phyloP scores from a whole-genome alignment of 1,140 invertebrate genomes.

The Cherax destructor region DNA sequence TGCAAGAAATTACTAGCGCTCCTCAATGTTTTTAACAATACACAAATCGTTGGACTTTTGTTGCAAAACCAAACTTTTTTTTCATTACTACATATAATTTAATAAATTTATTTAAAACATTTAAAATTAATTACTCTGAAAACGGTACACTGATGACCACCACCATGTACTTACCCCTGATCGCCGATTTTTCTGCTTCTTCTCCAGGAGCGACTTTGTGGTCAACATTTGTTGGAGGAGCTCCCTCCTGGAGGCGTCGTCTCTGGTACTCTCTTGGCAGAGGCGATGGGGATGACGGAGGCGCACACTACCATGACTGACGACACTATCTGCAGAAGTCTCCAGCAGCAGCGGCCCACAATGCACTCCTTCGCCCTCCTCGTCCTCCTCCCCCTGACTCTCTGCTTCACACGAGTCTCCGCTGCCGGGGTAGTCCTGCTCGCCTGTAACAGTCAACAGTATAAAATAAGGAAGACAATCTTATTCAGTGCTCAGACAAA shows the following conservation, averaged over 20 bases:
- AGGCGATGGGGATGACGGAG: constrained; percentile 26
- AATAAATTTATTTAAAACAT: no score
- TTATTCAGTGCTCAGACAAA: no score
- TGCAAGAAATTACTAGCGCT: no score
- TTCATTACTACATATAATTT: no score
- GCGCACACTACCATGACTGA: background rate
- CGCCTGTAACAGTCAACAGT: constrained; percentile 17
- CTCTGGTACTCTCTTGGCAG: background rate
- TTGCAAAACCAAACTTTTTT: no score
- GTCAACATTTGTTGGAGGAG: constrained; percentile 58
- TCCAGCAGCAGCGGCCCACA: no score
- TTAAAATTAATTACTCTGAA: no score
- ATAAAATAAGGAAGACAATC: no score
- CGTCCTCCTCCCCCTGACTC: constrained; percentile 42
- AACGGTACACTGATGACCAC: background rate
- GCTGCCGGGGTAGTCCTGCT: constrained; percentile 35
- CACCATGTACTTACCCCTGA: constrained; percentile 26
- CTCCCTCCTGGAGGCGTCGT: constrained; percentile 36
- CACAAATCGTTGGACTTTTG: no score
- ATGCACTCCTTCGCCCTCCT: background rate
- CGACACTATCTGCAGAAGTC: background rate
- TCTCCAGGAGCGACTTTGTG: constrained; percentile 62
- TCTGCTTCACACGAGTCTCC: constrained; percentile 56
- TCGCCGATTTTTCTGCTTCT: constrained; percentile 58
- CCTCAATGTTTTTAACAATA: no score